phyloP scores from a whole-genome alignment of 2,888 invertebrate species.

The Antheraea yamamai region DNA sequence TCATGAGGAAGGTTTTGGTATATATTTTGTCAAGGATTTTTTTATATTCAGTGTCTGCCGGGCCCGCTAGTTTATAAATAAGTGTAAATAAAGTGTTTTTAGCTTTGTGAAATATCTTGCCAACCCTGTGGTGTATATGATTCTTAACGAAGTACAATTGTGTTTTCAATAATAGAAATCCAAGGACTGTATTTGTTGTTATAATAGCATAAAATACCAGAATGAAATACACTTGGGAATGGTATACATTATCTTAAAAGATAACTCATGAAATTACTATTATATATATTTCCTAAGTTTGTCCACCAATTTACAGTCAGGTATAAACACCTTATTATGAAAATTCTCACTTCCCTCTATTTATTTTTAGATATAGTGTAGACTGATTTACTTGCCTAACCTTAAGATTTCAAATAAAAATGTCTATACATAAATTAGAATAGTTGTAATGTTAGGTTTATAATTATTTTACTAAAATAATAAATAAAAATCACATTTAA shows the following conservation, averaged over 20 bases:
- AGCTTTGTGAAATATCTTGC: too few relatives aligned
- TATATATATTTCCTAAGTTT: neutral
- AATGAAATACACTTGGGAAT: neutral
- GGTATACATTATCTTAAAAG: neutral
- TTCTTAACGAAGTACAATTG: too few relatives aligned
- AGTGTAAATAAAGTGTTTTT: too few relatives aligned
- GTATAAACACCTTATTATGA: neutral
- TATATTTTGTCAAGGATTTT: too few relatives aligned
- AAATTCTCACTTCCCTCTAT: neutral
- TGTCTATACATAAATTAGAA: neutral
- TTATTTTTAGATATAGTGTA: too few relatives aligned
- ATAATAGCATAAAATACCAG: too few relatives aligned
- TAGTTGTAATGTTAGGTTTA: neutral
- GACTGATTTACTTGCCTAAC: neutral
- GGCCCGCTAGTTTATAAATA: too few relatives aligned
- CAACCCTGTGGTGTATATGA: too few relatives aligned
- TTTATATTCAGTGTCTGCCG: too few relatives aligned
- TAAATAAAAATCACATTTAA: neutral
- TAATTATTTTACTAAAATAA: neutral
- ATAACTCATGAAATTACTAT: neutral
- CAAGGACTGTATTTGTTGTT: too few relatives aligned
- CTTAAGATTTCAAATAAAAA: neutral
- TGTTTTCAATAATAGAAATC: too few relatives aligned
- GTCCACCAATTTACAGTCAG: neutral
- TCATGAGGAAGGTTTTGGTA: too few relatives aligned